These are phyloP conservation scores for Reinhardtius hippoglossoides DNA, from an alignment of 2,113 vertebrate species.

Conservation along the genomic window DNA sequence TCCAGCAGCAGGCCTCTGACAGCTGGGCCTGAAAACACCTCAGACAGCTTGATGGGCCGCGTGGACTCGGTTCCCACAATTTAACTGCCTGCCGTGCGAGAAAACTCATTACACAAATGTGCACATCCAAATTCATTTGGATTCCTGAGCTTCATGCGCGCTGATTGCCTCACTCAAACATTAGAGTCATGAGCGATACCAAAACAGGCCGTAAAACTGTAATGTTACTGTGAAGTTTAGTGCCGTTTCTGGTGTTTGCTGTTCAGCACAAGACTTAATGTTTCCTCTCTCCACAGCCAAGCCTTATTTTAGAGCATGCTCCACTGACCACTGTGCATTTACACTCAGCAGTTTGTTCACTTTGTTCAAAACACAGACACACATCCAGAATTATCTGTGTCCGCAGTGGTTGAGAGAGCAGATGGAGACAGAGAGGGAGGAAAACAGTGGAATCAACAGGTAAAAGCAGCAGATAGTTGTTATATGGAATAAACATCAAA, in stretches of 20 bases:
- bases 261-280: slow-evolving; percentile 67
- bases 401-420: slow-evolving; percentile 14
- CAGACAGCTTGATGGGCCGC: slow-evolving; percentile 54
- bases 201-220: slow-evolving; percentile 79
- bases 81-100: slow-evolving; percentile 66
- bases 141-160: slow-evolving; percentile 36
- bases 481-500: too few relatives aligned
- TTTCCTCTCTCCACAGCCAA: slow-evolving; percentile 54
- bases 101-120: slow-evolving; percentile 70
- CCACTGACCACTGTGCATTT: slow-evolving; percentile 63
- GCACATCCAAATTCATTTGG: slow-evolving; percentile 71
- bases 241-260: slow-evolving; percentile 65
- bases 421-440: slow-evolving; percentile 2
- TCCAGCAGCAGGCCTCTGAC: slow-evolving; percentile 33
- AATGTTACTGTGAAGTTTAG: slow-evolving; percentile 72
- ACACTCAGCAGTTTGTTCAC: slow-evolving; percentile 8
- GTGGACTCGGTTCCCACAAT: slow-evolving; percentile 63
- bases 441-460: background rate
- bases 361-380: slow-evolving; percentile 47
- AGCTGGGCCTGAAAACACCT: slow-evolving; percentile 54
- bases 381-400: slow-evolving; percentile 38
- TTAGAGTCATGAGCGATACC: slow-evolving; percentile 77
- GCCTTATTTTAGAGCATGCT: slow-evolving; percentile 54
- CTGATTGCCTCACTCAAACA: slow-evolving; percentile 76
- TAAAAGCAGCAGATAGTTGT: slow-evolving; percentile 24